Evolutionary conservation across 2,113 vertebrate species (phyloP).

Genomic region (Mola mola): DNA sequence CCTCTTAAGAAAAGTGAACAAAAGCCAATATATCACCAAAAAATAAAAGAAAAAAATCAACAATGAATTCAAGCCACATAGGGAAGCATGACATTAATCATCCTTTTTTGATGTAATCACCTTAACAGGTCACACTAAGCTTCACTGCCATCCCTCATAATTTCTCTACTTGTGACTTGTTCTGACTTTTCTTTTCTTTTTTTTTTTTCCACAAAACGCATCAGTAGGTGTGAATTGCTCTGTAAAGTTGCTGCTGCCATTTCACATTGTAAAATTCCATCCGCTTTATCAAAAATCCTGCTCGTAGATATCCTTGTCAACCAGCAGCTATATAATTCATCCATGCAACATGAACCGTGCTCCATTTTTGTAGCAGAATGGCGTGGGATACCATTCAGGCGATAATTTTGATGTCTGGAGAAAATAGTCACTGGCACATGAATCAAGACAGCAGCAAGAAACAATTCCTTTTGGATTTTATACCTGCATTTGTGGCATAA

Average conservation of each 20-base stretch:
- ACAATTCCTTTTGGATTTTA: conserved; percentile 41
- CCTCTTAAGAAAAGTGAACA: neutral
- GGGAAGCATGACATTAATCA: conserved; percentile 28
- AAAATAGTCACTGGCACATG: conserved; percentile 42
- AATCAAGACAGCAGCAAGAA: conserved; percentile 42
- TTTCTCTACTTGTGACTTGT: conserved; percentile 24
- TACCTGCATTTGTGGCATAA: conserved; percentile 40
- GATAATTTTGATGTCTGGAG: conserved; percentile 57
- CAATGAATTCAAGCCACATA: conserved; percentile 14
- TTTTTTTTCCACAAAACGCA: conserved; percentile 14
- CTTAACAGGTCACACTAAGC: conserved; percentile 20
- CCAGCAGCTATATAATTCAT: conserved; percentile 47
- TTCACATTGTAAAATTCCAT: conserved; percentile 13
- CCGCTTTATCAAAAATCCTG: conserved; percentile 44
- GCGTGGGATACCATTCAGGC: conserved; percentile 32
- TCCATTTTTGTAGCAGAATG: conserved; percentile 28
- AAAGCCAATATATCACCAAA: neutral
- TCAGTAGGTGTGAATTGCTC: conserved; percentile 17
- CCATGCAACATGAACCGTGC: conserved; percentile 31
- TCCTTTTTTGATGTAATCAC: conserved; percentile 28
- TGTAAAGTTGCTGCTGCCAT: conserved; percentile 12
- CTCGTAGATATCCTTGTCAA: conserved; percentile 52
- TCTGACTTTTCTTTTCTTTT: conserved; percentile 3
- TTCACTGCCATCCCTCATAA: conserved; percentile 34
- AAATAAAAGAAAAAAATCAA: conserved; percentile 13